phyloP scores from a whole-genome alignment of 2,888 invertebrate species.

The Tachina fera region DNA sequence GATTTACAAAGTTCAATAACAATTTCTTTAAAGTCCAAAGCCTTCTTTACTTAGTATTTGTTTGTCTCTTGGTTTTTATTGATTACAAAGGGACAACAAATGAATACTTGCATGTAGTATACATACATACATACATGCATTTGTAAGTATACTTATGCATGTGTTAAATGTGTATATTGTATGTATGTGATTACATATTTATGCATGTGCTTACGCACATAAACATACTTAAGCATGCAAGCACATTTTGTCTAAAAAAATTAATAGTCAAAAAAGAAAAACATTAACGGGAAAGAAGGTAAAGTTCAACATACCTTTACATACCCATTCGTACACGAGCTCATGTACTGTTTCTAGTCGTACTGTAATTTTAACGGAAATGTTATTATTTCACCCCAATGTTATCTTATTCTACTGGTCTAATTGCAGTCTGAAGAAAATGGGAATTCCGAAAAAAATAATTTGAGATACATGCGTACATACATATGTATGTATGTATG shows the following conservation, averaged over 20 bases:
- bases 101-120: not conserved
- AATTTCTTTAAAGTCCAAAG: slow-evolving; percentile 57
- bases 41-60: slow-evolving; percentile 29
- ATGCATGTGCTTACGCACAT: not conserved
- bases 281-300: not conserved
- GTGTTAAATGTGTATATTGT: not conserved
- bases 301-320: slow-evolving; percentile 15
- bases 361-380: slow-evolving; percentile 2
- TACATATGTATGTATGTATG: no score
- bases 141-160: not conserved
- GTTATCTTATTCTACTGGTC: not conserved
- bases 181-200: no score
- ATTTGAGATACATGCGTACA: no score
- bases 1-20: slow-evolving; percentile 67
- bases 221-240: not conserved
- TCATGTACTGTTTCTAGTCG: not conserved
- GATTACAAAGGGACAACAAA: slow-evolving; percentile 6
- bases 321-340: slow-evolving; percentile 2
- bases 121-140: not conserved
- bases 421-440: no score
- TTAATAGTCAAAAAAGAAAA: not conserved
- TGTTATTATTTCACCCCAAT: not conserved
- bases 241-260: not conserved
- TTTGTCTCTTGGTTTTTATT: slow-evolving; percentile 27
- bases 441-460: no score